Conservation (phyloP, 2,888 invertebrate genomes). For the Chrysotoxum bicinctum region DNA sequence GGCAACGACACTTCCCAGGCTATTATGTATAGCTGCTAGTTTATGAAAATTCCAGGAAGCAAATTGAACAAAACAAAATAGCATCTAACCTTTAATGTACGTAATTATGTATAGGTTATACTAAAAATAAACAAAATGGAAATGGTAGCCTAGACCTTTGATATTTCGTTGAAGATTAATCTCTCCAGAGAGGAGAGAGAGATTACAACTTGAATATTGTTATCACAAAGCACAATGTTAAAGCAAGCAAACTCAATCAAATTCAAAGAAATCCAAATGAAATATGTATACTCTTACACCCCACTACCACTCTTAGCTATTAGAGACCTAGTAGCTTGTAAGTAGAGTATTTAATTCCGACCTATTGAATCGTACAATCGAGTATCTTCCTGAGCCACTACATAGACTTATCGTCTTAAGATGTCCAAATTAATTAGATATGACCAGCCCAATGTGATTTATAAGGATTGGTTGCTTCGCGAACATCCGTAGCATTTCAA, state of each 20-base stretch:
- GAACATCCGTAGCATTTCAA: not conserved
- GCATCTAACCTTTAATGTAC: conserved; percentile 1
- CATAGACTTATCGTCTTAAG: conserved; percentile 8
- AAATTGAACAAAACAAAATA: not conserved
- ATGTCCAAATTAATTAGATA: conserved; percentile 58
- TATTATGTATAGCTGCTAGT: not conserved
- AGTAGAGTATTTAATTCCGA: conserved; percentile 29
- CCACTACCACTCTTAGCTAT: not conserved
- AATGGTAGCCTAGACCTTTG: conserved; percentile 69
- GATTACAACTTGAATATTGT: conserved; percentile 63
- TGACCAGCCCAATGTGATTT: conserved; percentile 49
- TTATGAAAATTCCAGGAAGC: conserved; percentile 6
- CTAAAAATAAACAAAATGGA: conserved; percentile 59
- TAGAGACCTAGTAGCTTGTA: not conserved
- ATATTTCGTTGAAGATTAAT: conserved; percentile 62
- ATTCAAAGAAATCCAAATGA: not conserved
- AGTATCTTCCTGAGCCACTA: conserved; percentile 5
- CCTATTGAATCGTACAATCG: conserved; percentile 25
- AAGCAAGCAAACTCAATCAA: conserved; percentile 19
- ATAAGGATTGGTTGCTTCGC: conserved; percentile 24
- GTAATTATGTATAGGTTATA: conserved; percentile 14
- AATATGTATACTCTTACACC: no score
- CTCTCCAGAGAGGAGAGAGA: conserved; percentile 20
- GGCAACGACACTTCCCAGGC: not conserved
- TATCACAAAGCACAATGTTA: conserved; percentile 7